Evolutionary conservation across 2,888 invertebrate species (phyloP), one percentile per base, ranked within the genome.

Genomic region (Miltochrista miniata): DNA sequence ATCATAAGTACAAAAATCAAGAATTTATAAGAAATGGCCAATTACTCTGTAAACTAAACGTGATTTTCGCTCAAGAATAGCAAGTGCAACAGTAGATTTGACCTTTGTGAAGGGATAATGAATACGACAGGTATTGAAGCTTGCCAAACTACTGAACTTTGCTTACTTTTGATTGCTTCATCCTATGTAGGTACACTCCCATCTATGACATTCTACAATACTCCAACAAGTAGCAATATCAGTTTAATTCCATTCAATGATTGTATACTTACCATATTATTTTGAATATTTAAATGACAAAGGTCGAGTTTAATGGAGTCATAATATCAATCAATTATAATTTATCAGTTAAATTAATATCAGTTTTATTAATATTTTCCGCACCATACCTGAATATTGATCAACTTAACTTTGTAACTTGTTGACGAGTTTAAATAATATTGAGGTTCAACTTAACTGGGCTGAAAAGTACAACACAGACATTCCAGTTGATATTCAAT

Each of bases 91-190:
- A 69, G 72, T 72, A 70, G 74, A 75, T 78, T 63, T 85, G 81
- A 85, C 86, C 85, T 88, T 88, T 84, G 65, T 51, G 57, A 75
- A 75, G 78, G 79, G 80, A 84, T 85, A 84, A 83, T 79, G 81
- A 81, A 81, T 78, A 77, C 72, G 55, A 79, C 81, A 79, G 81
- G 76, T 77, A 74, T 76, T 75, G 70, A 70, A 74, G 81, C 79
- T 73, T 80, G 75, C 80, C 80, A 83, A 85, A 87, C 88, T 79
- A 84, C 79, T 88, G 85, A 87, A 87, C 88, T 87, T 88, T 86
- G 75, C 75, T 76, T 80, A 77, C 72, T 72, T 74, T 68, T 73
- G 10, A 79, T 73, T 87, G 81, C 85, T 74, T 75, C 81, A 84
- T 74, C 63, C 62, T 66, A 70, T 71, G 74, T 66, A 70, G 71